Conservation (phyloP, 92 coral and sea anemone genomes). For the Epizoanthus stellaris region DNA sequence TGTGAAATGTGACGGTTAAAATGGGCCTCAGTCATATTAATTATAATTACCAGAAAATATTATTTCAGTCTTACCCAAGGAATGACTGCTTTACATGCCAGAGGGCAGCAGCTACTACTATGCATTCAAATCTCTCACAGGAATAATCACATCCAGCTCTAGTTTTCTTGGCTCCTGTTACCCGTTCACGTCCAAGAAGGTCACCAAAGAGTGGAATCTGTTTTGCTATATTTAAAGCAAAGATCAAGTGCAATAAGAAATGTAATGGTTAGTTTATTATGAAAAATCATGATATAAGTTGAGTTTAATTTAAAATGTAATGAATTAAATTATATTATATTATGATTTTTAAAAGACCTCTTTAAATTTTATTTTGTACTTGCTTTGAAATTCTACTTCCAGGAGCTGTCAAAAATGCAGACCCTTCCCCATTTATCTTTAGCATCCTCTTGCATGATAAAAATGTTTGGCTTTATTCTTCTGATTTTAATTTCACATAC, state of each 20-base stretch:
- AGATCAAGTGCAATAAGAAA: neutral
- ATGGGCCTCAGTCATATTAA: too few relatives aligned
- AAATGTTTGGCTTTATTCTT: neutral
- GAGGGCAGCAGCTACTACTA: slow-evolving; percentile 46
- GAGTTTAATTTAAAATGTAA: too few relatives aligned
- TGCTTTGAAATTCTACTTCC: too few relatives aligned
- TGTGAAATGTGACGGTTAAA: too few relatives aligned
- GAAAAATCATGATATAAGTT: too few relatives aligned
- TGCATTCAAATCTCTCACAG: slow-evolving; percentile 44
- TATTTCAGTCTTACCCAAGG: slow-evolving; percentile 43
- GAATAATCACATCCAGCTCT: slow-evolving; percentile 56
- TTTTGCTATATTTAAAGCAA: slow-evolving; percentile 17
- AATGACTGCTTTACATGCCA: slow-evolving; percentile 67
- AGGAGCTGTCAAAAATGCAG: too few relatives aligned
- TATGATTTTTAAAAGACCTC: too few relatives aligned
- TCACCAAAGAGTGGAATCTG: slow-evolving; percentile 62
- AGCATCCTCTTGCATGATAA: too few relatives aligned
- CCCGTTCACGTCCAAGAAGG: slow-evolving; percentile 53
- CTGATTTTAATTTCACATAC: neutral
- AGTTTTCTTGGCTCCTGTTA: slow-evolving; percentile 60
- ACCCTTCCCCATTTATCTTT: too few relatives aligned
- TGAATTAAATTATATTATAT: too few relatives aligned
- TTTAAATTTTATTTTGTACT: too few relatives aligned
- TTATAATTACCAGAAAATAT: neutral
- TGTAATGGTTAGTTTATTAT: too few relatives aligned